A percentile compares a stretch with the other conserved stretches of the same genome.
Evolutionary conservation across 2,888 invertebrate genomes (phyloP).

Genomic region (Conomelus anceps): DNA sequence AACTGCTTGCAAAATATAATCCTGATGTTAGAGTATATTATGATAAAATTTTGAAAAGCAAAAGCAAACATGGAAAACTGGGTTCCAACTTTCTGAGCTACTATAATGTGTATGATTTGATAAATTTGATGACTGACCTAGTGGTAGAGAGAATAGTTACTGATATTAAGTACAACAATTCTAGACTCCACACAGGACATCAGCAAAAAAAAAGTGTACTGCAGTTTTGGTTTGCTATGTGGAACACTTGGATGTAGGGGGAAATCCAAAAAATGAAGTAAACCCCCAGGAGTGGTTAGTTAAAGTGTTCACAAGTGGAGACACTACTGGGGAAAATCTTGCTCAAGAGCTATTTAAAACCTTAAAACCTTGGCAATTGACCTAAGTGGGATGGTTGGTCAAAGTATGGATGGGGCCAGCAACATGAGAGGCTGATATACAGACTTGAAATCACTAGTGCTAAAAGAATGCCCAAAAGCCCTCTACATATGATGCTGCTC

Average conservation of each 20-base stretch:
- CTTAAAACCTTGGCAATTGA: background rate
- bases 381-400: background rate
- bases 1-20: background rate
- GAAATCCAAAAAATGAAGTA: background rate
- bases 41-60: slow-evolving; percentile 1
- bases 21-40: slow-evolving; percentile 4
- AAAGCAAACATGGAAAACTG: background rate
- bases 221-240: background rate
- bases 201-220: slow-evolving; percentile 13
- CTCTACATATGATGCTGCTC: too few relatives aligned
- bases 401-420: slow-evolving; percentile 15
- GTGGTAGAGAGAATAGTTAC: slow-evolving; percentile 5
- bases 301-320: slow-evolving; percentile 9
- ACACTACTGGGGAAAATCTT: background rate
- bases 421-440: slow-evolving; percentile 1
- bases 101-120: background rate
- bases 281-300: slow-evolving; percentile 10
- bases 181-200: slow-evolving; percentile 16
- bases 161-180: background rate
- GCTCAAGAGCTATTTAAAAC: background rate
- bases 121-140: background rate
- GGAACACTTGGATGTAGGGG: slow-evolving; percentile 12
- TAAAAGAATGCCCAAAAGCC: too few relatives aligned
- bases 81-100: slow-evolving; percentile 13
- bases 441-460: too few relatives aligned